A percentile compares a stretch with the other conserved stretches of the same genome.
These are phyloP conservation scores for Danio tinwini DNA, from an alignment of 2,797 vertebrate species.

Conservation along the genomic window DNA sequence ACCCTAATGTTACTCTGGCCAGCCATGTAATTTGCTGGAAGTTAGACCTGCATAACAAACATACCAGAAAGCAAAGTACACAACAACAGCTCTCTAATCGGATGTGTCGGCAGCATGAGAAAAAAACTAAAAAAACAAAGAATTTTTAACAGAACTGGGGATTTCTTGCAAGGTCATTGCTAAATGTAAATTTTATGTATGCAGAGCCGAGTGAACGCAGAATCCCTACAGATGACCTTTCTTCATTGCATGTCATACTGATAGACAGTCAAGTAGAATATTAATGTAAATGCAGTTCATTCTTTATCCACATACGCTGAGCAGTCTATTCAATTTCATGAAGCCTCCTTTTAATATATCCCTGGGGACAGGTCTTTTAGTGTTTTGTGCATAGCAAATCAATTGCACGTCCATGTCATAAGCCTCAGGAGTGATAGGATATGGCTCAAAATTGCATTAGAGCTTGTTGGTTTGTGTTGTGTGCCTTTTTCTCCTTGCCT, in stretches of 20 bases:
- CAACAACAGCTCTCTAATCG: not conserved
- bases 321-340: not conserved
- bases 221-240: slow-evolving; percentile 20
- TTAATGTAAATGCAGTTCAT: not conserved
- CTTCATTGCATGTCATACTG: not conserved
- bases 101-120: not conserved
- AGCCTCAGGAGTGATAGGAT: not conserved
- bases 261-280: not conserved
- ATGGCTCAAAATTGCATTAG: not conserved
- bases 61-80: not conserved
- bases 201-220: not conserved
- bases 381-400: not conserved
- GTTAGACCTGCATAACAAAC: slow-evolving; percentile 3
- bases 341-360: slow-evolving; percentile 18
- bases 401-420: slow-evolving; percentile 1
- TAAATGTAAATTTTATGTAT: not conserved
- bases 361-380: slow-evolving; percentile 3
- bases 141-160: not conserved
- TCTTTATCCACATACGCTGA: not conserved
- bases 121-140: not conserved
- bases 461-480: not conserved
- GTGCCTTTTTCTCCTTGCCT: not conserved
- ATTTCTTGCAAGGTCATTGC: not conserved
- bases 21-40: not conserved
- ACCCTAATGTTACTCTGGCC: not conserved